These are phyloP conservation scores for Protomyctophum bolini DNA, from an alignment of 2,113 vertebrate species.

Conservation along the genomic window DNA sequence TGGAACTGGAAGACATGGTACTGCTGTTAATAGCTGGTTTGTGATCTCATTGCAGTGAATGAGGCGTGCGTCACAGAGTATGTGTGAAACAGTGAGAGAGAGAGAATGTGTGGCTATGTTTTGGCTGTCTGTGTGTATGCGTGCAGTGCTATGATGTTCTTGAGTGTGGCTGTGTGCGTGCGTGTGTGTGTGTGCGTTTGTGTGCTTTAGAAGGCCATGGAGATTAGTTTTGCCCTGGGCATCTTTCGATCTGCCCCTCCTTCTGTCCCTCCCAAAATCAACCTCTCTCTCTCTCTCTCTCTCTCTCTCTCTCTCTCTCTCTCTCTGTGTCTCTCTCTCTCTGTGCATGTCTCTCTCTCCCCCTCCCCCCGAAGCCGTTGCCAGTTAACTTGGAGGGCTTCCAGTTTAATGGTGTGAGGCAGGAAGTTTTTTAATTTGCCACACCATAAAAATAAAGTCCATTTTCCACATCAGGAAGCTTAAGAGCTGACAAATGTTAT, in stretches of 20 bases:
- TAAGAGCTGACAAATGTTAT: slow-evolving; percentile 69
- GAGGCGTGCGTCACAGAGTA: background rate
- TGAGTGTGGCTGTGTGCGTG: slow-evolving; percentile 42
- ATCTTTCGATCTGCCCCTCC: slow-evolving; percentile 8
- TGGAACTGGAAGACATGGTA: background rate
- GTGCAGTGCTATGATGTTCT: too few species aligned
- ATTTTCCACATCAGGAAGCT: slow-evolving; percentile 73
- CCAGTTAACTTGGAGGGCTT: slow-evolving; percentile 50
- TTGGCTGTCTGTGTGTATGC: background rate
- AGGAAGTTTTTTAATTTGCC: slow-evolving; percentile 70
- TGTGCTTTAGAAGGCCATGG: slow-evolving; percentile 27
- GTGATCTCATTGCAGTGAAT: background rate
- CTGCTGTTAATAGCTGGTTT: background rate
- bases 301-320: background rate
- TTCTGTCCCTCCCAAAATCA: background rate
- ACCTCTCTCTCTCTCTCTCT: background rate
- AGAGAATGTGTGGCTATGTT: slow-evolving; percentile 10
- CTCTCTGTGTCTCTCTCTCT: slow-evolving; percentile 4
- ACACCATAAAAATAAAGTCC: slow-evolving; percentile 73
- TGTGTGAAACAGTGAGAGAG: background rate
- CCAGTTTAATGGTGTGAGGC: slow-evolving; percentile 65
- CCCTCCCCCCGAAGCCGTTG: slow-evolving; percentile 16
- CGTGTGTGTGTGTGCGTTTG: slow-evolving; percentile 5
- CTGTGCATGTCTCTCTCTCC: too few species aligned
- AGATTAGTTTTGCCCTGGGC: slow-evolving; percentile 32